Percentiles rank a stretch among this genome's conserved stretches.
Evolutionary conservation across 1,140 invertebrate species (phyloP).

Genomic region (Drosophila subobscura): DNA sequence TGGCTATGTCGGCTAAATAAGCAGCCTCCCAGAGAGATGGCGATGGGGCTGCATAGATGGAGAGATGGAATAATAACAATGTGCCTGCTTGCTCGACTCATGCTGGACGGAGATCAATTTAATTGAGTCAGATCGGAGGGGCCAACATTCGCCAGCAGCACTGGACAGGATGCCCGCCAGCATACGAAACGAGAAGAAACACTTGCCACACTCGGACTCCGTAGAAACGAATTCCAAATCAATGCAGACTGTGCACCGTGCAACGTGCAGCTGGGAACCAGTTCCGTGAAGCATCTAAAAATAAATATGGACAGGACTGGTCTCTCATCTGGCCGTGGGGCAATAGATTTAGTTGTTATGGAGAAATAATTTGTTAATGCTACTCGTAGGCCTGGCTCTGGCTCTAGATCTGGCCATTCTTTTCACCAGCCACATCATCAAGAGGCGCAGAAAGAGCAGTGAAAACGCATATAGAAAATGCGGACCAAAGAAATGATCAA

Average conservation of each 20-base stretch:
- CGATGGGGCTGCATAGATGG: constrained; percentile 8
- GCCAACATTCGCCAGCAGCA: no score
- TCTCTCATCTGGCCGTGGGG: constrained; percentile 20
- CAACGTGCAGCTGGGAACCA: constrained; percentile 31
- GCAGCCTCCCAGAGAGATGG: constrained; percentile 6
- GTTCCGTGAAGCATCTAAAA: constrained; percentile 51
- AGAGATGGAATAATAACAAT: constrained; percentile 57
- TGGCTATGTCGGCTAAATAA: constrained; percentile 39
- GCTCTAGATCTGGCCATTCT: constrained; percentile 16
- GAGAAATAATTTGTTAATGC: constrained; percentile 70
- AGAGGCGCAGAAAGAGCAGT: not conserved
- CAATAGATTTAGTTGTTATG: constrained; percentile 59
- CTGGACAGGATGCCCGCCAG: constrained; percentile 47
- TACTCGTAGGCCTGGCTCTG: constrained; percentile 17
- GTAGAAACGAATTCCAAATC: constrained; percentile 69
- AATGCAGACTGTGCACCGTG: constrained; percentile 40
- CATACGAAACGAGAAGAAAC: constrained; percentile 5
- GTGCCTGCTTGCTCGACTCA: constrained; percentile 24
- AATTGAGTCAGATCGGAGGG: constrained; percentile 30
- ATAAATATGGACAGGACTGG: constrained; percentile 53
- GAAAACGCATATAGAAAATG: constrained; percentile 70
- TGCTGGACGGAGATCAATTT: constrained; percentile 38
- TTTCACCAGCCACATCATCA: constrained; percentile 17
- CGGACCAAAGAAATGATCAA: constrained; percentile 53
- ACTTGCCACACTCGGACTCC: constrained; percentile 44